A percentile compares a stretch with the other conserved stretches of the same genome.
phyloP scores from a whole-genome alignment of 2,888 invertebrate species.

The Fragum fragum region DNA sequence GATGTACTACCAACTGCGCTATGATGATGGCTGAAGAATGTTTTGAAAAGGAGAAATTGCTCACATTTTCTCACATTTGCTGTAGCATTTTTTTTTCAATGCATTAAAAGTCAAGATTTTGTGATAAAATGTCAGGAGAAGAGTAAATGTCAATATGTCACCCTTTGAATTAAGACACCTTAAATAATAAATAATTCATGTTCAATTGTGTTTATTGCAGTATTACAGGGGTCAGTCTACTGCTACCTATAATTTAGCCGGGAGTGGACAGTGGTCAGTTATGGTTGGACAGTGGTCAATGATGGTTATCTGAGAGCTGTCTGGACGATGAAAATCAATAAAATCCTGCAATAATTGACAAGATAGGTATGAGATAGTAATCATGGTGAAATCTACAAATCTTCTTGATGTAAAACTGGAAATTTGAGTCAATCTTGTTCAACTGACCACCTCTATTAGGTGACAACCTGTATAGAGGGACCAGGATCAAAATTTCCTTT shows the following conservation, averaged over 20 bases:
- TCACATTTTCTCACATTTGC: too few relatives aligned
- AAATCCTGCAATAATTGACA: conserved; percentile 19
- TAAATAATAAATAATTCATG: conserved; percentile 14
- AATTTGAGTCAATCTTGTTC: too few relatives aligned
- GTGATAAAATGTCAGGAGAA: too few relatives aligned
- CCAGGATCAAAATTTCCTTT: too few relatives aligned
- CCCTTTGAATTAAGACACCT: conserved; percentile 1
- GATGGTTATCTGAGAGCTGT: conserved; percentile 12
- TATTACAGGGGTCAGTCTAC: conserved; percentile 4
- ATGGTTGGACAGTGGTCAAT: conserved; percentile 2
- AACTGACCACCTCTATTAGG: too few relatives aligned
- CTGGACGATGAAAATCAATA: conserved; percentile 20
- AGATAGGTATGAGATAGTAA: background rate
- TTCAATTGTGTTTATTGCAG: conserved; percentile 17
- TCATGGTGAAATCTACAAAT: background rate
- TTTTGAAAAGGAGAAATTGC: too few relatives aligned
- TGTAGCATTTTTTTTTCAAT: too few relatives aligned
- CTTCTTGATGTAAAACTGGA: too few relatives aligned
- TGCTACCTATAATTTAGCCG: conserved; percentile 2
- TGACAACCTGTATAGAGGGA: too few relatives aligned
- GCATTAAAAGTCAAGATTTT: too few relatives aligned
- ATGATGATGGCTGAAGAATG: too few relatives aligned
- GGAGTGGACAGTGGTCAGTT: conserved; percentile 10
- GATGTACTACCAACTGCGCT: too few relatives aligned
- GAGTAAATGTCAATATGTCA: conserved; percentile 17